Evolutionary conservation across 2,113 vertebrate genomes (phyloP).

Genomic region (Hypocryptadius cinnamomeus): DNA sequence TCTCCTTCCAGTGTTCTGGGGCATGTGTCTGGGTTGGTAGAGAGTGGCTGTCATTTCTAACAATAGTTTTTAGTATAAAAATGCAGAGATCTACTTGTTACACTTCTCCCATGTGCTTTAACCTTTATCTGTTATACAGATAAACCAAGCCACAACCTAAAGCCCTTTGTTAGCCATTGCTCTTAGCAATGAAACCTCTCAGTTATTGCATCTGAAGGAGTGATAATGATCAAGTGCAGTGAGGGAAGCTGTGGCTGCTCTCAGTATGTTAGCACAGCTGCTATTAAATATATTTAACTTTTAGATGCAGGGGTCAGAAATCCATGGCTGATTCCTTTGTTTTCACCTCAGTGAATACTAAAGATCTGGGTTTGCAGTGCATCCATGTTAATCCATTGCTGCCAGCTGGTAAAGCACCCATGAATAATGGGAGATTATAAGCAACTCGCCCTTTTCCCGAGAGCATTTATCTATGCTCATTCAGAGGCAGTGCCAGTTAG

Average conservation of each 20-base stretch:
- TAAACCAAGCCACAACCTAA: not conserved
- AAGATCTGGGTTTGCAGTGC: conserved; percentile 40
- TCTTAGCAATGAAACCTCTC: not conserved
- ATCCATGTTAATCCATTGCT: conserved; percentile 2
- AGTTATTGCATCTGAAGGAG: not conserved
- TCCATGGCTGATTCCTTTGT: conserved; percentile 47
- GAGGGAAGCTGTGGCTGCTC: not conserved
- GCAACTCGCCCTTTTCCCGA: not conserved
- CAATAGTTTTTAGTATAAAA: not conserved
- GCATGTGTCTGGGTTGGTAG: not conserved
- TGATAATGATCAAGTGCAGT: not conserved
- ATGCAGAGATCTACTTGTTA: not conserved
- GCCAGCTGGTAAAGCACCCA: conserved; percentile 49
- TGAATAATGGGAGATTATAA: conserved; percentile 56
- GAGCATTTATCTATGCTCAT: conserved; percentile 19
- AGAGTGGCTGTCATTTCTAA: not conserved
- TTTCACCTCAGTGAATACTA: conserved; percentile 51
- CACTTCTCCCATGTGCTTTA: not conserved
- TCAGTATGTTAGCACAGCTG: not conserved
- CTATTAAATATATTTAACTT: conserved; percentile 10
- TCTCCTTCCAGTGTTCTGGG: not conserved
- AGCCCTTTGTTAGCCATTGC: not conserved
- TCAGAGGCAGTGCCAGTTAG: conserved; percentile 32
- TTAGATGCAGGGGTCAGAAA: conserved; percentile 38
- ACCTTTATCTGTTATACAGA: not conserved